Conservation (phyloP, 2,797 vertebrate species). For the Helarctos malayanus region DNA sequence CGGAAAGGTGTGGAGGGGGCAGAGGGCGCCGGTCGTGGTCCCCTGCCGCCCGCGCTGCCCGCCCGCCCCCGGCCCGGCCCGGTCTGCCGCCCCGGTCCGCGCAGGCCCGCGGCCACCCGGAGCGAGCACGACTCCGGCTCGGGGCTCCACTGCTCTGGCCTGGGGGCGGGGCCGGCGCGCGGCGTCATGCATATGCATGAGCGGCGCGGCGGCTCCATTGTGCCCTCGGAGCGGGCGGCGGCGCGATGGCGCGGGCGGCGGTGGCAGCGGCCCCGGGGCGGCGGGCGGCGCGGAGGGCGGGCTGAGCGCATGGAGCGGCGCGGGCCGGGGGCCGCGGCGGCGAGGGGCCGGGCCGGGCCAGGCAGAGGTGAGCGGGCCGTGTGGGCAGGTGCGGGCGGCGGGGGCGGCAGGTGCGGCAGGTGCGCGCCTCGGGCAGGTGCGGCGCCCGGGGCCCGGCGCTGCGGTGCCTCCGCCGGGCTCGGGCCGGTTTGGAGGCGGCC, state of each 20-base stretch:
- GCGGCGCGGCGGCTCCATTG: constrained; percentile 86
- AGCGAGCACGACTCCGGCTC: background rate
- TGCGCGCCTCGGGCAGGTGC: constrained; percentile 66
- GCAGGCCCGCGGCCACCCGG: background rate
- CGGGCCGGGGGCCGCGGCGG: constrained; percentile 60
- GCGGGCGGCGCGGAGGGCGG: constrained; percentile 70
- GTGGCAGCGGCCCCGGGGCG: constrained; percentile 56
- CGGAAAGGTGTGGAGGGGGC: constrained; percentile 67
- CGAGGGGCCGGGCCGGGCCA: constrained; percentile 71
- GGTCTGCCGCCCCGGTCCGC: background rate
- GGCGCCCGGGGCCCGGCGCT: background rate
- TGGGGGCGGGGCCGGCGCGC: constrained; percentile 77
- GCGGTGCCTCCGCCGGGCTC: background rate
- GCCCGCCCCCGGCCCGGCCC: background rate
- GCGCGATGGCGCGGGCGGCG: constrained; percentile 79
- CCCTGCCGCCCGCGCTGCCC: background rate
- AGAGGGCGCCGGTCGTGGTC: background rate
- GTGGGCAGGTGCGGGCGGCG: constrained; percentile 21
- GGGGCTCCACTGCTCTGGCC: constrained; percentile 77
- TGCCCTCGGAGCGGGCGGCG: constrained; percentile 85
- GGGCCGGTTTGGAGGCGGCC: background rate
- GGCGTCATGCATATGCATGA: constrained; percentile 85
- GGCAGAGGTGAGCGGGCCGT: constrained; percentile 59
- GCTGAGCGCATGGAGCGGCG: constrained; percentile 76
- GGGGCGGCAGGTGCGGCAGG: constrained; percentile 64